Evolutionary conservation across 2,888 invertebrate genomes (phyloP).

Genomic region (Onchidella celtica): DNA sequence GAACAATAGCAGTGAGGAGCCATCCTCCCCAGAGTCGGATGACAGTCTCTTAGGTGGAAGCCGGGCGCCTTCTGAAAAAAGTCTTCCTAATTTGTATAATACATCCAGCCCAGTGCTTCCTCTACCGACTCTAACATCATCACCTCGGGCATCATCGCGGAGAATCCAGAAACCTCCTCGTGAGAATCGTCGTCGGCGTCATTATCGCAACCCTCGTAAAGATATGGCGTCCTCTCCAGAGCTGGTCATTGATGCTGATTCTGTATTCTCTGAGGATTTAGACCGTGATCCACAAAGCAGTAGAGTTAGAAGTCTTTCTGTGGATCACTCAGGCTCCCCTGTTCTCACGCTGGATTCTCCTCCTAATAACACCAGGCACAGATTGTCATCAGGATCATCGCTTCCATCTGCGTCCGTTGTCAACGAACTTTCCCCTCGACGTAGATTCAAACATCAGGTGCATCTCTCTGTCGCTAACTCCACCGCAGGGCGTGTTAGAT

Average conservation of each 20-base stretch:
- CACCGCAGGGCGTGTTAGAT: conserved; percentile 22
- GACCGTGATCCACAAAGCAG: not conserved
- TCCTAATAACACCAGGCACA: conserved; percentile 35
- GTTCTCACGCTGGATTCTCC: conserved; percentile 30
- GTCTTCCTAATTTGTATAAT: conserved; percentile 17
- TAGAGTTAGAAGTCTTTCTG: conserved; percentile 40
- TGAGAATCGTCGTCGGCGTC: conserved; percentile 24
- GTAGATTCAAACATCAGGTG: not conserved
- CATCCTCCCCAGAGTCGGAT: conserved; percentile 49
- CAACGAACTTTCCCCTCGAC: conserved; percentile 28
- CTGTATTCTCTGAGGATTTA: too few species aligned
- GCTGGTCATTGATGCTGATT: not conserved
- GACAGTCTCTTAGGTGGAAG: conserved; percentile 49
- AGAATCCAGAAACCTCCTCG: conserved; percentile 3
- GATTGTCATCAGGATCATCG: conserved; percentile 31
- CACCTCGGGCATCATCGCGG: conserved; percentile 20
- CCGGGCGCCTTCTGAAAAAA: conserved; percentile 17
- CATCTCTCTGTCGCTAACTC: not conserved
- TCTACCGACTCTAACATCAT: conserved; percentile 28
- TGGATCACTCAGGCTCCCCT: conserved; percentile 30
- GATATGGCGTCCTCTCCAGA: conserved; percentile 24
- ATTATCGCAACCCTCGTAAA: conserved; percentile 2
- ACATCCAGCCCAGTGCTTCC: conserved; percentile 21
- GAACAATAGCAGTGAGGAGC: conserved; percentile 34
- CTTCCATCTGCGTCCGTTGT: conserved; percentile 45